These are phyloP conservation scores for Latheticus oryzae DNA, from an alignment of 2,888 invertebrate species.

Conservation along the genomic window DNA sequence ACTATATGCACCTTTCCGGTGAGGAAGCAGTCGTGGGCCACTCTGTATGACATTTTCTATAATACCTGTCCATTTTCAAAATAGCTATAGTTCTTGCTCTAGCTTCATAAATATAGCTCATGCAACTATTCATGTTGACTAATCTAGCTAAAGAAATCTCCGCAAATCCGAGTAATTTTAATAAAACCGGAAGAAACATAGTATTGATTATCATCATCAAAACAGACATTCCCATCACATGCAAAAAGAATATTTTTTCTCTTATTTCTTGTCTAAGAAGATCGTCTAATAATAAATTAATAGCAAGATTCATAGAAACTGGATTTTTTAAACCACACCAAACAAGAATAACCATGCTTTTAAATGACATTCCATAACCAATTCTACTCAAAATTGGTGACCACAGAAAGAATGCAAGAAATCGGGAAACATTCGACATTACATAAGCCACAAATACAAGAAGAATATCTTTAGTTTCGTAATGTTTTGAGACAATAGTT, in stretches of 20 bases:
- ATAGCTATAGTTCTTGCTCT: slow-evolving; percentile 20
- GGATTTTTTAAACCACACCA: slow-evolving; percentile 13
- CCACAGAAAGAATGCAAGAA: slow-evolving; percentile 7
- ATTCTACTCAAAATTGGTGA: slow-evolving; percentile 12
- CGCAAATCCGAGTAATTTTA: slow-evolving; percentile 2
- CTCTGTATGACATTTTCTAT: background rate
- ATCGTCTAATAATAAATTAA: background rate
- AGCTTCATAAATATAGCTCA: slow-evolving; percentile 2
- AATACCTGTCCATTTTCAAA: slow-evolving; percentile 22
- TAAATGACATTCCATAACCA: slow-evolving; percentile 17
- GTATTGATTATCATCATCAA: slow-evolving; percentile 10
- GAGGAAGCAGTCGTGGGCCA: too few species aligned
- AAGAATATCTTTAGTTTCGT: background rate
- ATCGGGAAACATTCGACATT: slow-evolving; percentile 1
- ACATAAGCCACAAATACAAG: slow-evolving; percentile 14
- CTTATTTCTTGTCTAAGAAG: background rate
- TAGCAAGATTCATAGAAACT: background rate
- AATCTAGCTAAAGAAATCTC: slow-evolving; percentile 3
- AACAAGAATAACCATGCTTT: slow-evolving; percentile 8
- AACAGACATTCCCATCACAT: slow-evolving; percentile 6
- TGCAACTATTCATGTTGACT: slow-evolving; percentile 26
- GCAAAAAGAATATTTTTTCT: background rate
- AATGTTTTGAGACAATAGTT: slow-evolving; percentile 2
- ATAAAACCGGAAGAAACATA: background rate
- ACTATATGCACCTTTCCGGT: too few species aligned